Evolutionary conservation across 2,888 invertebrate genomes (phyloP).

Genomic region (Prosopocoilus inquinatus): DNA sequence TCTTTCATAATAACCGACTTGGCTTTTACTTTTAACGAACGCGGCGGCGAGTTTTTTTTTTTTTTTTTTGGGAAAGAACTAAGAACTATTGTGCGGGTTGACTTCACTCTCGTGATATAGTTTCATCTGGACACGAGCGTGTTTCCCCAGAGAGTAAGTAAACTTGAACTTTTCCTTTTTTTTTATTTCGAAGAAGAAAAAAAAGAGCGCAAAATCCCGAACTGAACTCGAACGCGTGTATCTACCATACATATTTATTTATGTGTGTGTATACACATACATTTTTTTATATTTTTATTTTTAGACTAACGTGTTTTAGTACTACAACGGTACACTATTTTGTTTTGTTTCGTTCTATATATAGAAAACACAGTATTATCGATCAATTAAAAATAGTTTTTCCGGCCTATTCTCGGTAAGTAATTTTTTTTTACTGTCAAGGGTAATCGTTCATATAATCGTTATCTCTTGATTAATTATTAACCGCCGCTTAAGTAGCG

Average conservation of each 20-base stretch:
- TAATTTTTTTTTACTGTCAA: too few relatives aligned
- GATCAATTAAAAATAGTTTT: too few relatives aligned
- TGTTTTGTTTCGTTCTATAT: neutral
- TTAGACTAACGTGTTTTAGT: neutral
- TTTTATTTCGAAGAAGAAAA: too few relatives aligned
- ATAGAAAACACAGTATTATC: neutral
- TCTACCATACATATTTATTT: too few relatives aligned
- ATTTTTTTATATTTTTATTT: slow-evolving; percentile 1
- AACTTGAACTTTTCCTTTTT: too few relatives aligned
- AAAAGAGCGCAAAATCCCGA: too few relatives aligned
- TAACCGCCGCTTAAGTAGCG: too few relatives aligned
- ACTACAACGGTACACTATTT: neutral
- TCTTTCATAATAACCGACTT: neutral
- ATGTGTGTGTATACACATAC: too few relatives aligned
- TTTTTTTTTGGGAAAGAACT: neutral
- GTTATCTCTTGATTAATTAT: too few relatives aligned
- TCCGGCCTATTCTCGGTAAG: too few relatives aligned
- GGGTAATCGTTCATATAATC: too few relatives aligned
- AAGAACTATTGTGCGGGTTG: slow-evolving; percentile 6
- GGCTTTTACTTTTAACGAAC: neutral
- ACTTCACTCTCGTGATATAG: slow-evolving; percentile 21
- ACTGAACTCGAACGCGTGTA: too few relatives aligned
- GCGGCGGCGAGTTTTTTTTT: neutral
- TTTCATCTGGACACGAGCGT: slow-evolving; percentile 27
- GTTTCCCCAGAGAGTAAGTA: neutral